Base-by-base conservation (phyloP, 2,888 invertebrate species). In the Drosophila picticornis region DNA sequence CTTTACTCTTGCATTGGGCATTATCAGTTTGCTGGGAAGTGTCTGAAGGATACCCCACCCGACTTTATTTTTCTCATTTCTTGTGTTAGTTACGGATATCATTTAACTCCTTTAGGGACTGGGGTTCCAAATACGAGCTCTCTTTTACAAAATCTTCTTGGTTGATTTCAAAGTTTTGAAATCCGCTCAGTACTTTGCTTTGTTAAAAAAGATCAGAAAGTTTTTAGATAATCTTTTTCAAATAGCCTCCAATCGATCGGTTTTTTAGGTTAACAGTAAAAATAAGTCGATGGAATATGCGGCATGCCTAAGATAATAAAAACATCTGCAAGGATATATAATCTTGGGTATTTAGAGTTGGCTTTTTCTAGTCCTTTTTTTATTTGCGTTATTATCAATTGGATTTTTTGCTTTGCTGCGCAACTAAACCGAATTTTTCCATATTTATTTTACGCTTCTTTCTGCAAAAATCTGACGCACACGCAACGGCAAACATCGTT, bases 391-490 rank as follows among this genome's bases (percentile, higher is more conserved):
- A 22, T n/a, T n/a, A 29, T 52, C 38, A 64, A 76, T 80, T 77
- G 61, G 83, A 63, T 38, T 46, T 72, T 68, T 29, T 53, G 9
- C 38, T 53, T 51, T 64, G 38, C 46, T 60, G 43, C 16, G 40
- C 38, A 62, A 85, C 65, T 69, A 51, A 71, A 83, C 69, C 34
- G 40, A 72, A 68, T 63, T 53, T 65, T 64, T 51, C 52, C 48
- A 56, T 66, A 65, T 66, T 67, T 66, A 67, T 77, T 81, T 78
- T 71, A 60, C 46, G 75, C 90, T 79, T 83, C 72, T 83, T 82
- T 85, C 51, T 67, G 83, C 80, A 80, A 68, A 75, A 74, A 75
- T 69, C 74, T 77, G 56, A 57, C 68, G 84, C 82, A 78, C 75
- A 78, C 65, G 75, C 79, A 68, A 77, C 72, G 78, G 58, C 59